Conservation (phyloP, 2,888 invertebrate genomes). For the Microplitis manilae region DNA sequence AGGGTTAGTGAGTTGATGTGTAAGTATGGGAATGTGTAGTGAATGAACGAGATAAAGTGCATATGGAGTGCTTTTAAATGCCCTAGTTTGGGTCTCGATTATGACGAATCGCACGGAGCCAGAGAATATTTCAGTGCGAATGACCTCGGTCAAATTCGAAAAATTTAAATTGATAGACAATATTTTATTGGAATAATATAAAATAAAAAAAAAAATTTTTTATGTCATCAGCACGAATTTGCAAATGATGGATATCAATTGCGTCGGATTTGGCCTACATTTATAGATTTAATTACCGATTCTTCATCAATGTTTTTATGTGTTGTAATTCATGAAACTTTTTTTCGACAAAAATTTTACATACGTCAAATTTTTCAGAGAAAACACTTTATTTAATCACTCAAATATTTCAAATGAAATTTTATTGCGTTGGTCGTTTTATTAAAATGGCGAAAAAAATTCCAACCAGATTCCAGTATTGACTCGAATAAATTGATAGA, state of each 20-base stretch:
- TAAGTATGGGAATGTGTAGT: not conserved
- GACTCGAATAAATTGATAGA: not conserved
- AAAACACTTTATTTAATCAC: not conserved
- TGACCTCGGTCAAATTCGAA: constrained; percentile 15
- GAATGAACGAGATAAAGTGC: not conserved
- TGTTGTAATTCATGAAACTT: not conserved
- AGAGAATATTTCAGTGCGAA: constrained; percentile 17
- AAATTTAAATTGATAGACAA: not conserved
- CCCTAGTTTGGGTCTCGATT: constrained; percentile 21
- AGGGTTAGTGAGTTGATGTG: constrained; percentile 7
- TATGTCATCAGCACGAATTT: not conserved
- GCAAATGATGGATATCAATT: not conserved
- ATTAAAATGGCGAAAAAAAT: not conserved
- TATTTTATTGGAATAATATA: not conserved
- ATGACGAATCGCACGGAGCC: constrained; percentile 28
- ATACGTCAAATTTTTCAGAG: not conserved
- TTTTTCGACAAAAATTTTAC: not conserved
- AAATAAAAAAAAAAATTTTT: too few relatives aligned
- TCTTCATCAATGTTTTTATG: not conserved
- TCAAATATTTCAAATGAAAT: not conserved
- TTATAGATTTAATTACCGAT: not conserved
- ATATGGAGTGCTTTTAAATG: constrained; percentile 23
- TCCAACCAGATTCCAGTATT: not conserved
- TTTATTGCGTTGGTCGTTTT: not conserved
- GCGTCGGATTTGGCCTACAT: not conserved